Evolutionary conservation across 2,113 vertebrate genomes (phyloP).

Genomic region (Penelope pileata): DNA sequence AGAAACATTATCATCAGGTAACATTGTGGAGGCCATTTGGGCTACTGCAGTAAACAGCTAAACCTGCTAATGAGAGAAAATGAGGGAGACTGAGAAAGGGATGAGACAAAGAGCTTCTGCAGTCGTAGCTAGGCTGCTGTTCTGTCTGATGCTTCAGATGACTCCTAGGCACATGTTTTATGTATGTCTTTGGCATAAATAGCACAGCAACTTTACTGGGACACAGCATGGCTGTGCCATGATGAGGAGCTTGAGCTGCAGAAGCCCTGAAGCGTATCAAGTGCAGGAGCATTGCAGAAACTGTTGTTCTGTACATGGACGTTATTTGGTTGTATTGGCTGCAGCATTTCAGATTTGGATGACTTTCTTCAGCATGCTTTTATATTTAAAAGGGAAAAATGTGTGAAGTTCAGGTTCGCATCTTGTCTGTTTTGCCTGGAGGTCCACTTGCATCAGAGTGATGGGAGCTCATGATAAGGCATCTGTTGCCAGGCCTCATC

Average conservation of each 20-base stretch:
- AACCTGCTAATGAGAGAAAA: background rate
- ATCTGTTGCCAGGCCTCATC: background rate
- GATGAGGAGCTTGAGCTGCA: background rate
- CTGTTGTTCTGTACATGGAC: background rate
- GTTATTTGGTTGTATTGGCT: background rate
- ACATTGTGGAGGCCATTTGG: accelerated
- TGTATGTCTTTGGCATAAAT: background rate
- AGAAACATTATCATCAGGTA: background rate
- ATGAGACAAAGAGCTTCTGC: background rate
- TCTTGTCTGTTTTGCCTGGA: background rate
- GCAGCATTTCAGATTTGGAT: background rate
- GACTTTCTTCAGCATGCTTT: background rate
- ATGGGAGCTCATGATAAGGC: background rate
- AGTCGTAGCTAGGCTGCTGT: background rate
- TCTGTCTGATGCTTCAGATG: background rate
- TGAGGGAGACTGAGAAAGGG: background rate
- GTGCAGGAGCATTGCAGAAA: background rate
- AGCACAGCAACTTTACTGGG: background rate
- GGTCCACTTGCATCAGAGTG: background rate
- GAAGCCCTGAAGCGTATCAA: accelerated
- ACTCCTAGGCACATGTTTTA: background rate
- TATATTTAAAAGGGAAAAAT: background rate
- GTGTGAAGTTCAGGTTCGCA: background rate
- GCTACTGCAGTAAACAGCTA: background rate
- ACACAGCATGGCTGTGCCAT: background rate